Evolutionary conservation across 2,113 vertebrate species (phyloP).

Genomic region (Motacilla tschutschensis): DNA sequence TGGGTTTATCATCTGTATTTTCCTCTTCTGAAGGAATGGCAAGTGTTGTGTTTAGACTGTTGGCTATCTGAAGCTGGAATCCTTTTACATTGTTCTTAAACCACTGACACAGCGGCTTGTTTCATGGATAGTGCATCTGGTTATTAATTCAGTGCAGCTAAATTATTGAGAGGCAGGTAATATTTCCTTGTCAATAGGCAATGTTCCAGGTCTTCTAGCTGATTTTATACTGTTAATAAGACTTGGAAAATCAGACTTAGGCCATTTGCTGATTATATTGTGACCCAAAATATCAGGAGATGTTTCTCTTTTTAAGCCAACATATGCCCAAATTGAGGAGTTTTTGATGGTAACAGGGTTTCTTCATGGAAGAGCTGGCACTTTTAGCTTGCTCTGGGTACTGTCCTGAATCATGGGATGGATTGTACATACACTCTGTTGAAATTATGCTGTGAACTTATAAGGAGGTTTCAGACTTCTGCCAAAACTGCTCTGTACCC

Average conservation of each 20-base stretch:
- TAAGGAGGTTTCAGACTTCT: not conserved
- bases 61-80: not conserved
- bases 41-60: not conserved
- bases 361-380: not conserved
- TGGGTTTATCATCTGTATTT: not conserved
- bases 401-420: not conserved
- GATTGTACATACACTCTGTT: not conserved
- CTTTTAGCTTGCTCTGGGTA: not conserved
- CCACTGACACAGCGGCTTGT: not conserved
- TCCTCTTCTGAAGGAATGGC: not conserved
- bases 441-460: conserved; percentile 9
- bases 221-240: not conserved
- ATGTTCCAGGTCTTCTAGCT: not conserved
- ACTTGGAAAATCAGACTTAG: not conserved
- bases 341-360: not conserved
- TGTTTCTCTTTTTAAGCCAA: not conserved
- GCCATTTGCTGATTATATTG: not conserved
- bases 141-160: not conserved
- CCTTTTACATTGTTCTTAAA: not conserved
- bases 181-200: not conserved
- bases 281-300: not conserved
- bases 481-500: conserved; percentile 12
- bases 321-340: not conserved
- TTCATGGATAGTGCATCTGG: not conserved
- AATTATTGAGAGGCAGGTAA: not conserved